Evolutionary conservation across 2,113 vertebrate species (phyloP).

Genomic region (Xyliphius kryptos): DNA sequence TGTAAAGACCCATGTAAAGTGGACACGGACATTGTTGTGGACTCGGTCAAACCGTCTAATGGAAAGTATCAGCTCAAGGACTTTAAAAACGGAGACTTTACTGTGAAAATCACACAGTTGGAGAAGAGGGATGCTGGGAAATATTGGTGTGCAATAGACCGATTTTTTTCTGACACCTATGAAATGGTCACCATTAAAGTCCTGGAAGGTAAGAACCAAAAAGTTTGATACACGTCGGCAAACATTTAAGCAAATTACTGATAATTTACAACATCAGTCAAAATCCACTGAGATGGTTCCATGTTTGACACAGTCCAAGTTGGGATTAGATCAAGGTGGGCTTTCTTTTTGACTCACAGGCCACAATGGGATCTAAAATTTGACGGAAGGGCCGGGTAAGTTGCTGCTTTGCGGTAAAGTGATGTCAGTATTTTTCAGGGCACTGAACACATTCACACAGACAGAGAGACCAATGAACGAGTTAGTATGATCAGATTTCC

Average conservation of each 20-base stretch:
- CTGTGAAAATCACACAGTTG: constrained; percentile 12
- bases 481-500: no score
- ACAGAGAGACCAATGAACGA: no score
- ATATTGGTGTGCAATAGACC: constrained; percentile 19
- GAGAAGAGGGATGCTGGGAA: constrained; percentile 14
- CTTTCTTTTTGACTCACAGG: no score
- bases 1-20: neutral
- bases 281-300: neutral
- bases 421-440: no score
- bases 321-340: no score
- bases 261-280: no score
- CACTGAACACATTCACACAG: no score
- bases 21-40: constrained; percentile 6
- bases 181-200: constrained; percentile 11
- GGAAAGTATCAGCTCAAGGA: constrained; percentile 4
- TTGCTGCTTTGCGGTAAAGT: no score
- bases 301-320: no score
- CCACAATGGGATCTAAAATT: no score
- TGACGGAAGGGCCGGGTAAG: no score
- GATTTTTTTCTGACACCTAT: neutral
- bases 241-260: neutral
- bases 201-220: neutral
- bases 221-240: neutral
- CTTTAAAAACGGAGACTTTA: constrained; percentile 4
- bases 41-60: neutral